These are phyloP conservation scores for Drosophila tani DNA, from an alignment of 1,140 invertebrate genomes.

Conservation along the genomic window DNA sequence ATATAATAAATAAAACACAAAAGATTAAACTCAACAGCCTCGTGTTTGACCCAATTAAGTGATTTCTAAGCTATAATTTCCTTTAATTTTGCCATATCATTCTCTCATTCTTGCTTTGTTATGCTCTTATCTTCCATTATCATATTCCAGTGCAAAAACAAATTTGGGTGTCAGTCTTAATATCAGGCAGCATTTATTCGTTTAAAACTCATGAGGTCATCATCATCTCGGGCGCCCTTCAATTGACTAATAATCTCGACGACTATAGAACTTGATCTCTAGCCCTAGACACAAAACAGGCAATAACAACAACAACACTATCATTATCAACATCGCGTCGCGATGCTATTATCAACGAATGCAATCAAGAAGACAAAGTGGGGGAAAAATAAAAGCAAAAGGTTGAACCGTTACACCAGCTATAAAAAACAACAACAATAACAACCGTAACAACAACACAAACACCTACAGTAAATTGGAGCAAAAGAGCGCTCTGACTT, in stretches of 20 bases:
- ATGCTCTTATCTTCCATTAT: slow-evolving; percentile 35
- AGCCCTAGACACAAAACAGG: slow-evolving; percentile 29
- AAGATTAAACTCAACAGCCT: background rate
- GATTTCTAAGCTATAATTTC: background rate
- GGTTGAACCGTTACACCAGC: slow-evolving; percentile 52
- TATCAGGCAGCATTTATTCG: slow-evolving; percentile 17
- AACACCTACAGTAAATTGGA: slow-evolving; percentile 42
- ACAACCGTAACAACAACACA: slow-evolving; percentile 29
- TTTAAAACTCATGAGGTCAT: slow-evolving; percentile 31
- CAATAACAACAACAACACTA: slow-evolving; percentile 24
- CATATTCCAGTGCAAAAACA: slow-evolving; percentile 9
- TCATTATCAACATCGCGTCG: slow-evolving; percentile 35
- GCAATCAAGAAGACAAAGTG: slow-evolving; percentile 64
- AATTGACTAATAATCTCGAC: slow-evolving; percentile 36
- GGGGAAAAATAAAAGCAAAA: slow-evolving; percentile 30
- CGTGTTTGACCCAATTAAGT: slow-evolving; percentile 25
- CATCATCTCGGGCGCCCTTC: slow-evolving; percentile 35
- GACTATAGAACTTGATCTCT: slow-evolving; percentile 39
- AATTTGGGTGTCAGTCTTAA: slow-evolving; percentile 21
- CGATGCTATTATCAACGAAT: slow-evolving; percentile 40
- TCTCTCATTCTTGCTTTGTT: slow-evolving; percentile 3
- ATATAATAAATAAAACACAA: too few species aligned
- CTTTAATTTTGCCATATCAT: background rate
- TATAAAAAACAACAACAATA: slow-evolving; percentile 29
- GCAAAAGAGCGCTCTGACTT: slow-evolving; percentile 44